These are phyloP conservation scores for Sardina pilchardus DNA, from an alignment of 2,113 vertebrate genomes.

Conservation along the genomic window DNA sequence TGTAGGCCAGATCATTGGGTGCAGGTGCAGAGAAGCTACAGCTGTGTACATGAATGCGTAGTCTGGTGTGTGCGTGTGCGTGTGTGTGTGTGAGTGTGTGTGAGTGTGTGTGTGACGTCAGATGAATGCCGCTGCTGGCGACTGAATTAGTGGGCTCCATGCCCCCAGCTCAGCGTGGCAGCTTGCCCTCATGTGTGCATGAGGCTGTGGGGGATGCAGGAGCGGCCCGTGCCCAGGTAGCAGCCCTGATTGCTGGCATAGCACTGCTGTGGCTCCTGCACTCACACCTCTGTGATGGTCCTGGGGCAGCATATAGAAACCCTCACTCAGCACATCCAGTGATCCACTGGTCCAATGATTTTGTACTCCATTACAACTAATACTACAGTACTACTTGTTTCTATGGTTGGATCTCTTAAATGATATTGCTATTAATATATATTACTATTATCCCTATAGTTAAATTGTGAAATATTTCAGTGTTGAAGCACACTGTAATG, in stretches of 20 bases:
- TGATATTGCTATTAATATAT: too few relatives aligned
- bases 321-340: not conserved
- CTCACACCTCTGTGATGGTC: not conserved
- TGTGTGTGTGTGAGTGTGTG: not conserved
- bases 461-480: not conserved
- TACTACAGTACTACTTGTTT: too few relatives aligned
- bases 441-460: too few relatives aligned
- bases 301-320: not conserved
- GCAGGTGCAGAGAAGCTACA: not conserved
- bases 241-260: not conserved
- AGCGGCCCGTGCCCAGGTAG: not conserved
- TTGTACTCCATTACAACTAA: too few relatives aligned
- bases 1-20: not conserved
- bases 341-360: too few relatives aligned
- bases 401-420: too few relatives aligned
- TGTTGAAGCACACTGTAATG: not conserved
- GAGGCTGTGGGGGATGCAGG: not conserved
- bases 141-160: not conserved
- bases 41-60: not conserved
- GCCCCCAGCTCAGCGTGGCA: not conserved
- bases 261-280: not conserved
- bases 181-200: not conserved
- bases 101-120: not conserved
- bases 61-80: not conserved
- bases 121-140: not conserved